Evolutionary conservation across 2,888 invertebrate genomes (phyloP), one percentile per base, ranked within the genome.

Genomic region (Tineola bisselliella): DNA sequence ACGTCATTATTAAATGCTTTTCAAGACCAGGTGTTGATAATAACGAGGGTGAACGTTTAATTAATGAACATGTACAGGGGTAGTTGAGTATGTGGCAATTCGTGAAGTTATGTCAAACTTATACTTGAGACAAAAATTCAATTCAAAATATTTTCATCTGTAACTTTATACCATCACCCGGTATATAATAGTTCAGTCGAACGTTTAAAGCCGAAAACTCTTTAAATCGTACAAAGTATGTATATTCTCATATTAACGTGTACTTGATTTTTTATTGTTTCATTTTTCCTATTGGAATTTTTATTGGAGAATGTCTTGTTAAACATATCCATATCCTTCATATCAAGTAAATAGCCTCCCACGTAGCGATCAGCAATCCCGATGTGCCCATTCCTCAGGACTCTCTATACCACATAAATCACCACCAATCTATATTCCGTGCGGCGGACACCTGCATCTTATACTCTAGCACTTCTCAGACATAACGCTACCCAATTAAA

Each of bases 11-110:
- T 84, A 86, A 84, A 78, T 73, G 83, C 82, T 83, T 84, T 84
- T 84, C 86, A 81, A 75, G 81, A 81, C 75, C 87, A 87, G 86
- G 87, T 86, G 86, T 76, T 83, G 81, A 81, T 84, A 77, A 81
- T 84, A 83, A 87, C 79, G 74, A 78, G 79, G 79, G 80, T 75
- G 78, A 82, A 81, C 73, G 71, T 77, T 82, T 82, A 83, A 84
- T 86, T 84, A 87, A 87, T 83, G 77, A 82, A 61, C 54, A 54
- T 54, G 48, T 62, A 59, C 58, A 15, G 44, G 19, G 43, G 13
- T 12, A 17, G 54, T 54, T 12, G 54, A 25, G 12, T 54, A n/a
- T 54, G 54, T 6, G 54, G 25, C 54, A 54, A 54, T 25, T 54
- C 54, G 12, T 25, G 54, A 48, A 17, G 15, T 48, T 48, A n/a